These are phyloP conservation scores for Furnarius figulus DNA, from an alignment of 2,113 vertebrate genomes.

Conservation along the genomic window DNA sequence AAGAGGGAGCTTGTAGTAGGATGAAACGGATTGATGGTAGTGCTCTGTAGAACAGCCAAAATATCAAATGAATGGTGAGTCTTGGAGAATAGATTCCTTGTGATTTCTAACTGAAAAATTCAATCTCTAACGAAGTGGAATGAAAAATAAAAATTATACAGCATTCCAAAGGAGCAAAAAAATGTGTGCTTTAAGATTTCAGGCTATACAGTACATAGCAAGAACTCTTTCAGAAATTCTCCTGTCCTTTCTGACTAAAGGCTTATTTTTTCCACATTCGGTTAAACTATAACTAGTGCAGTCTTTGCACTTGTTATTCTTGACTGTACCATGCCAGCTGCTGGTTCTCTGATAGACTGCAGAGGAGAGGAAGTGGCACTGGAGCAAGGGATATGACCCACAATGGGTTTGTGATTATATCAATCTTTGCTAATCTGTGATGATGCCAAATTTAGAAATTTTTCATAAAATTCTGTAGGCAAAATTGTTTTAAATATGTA, in stretches of 20 bases:
- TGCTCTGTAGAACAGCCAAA: background rate
- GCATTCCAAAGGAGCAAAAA: background rate
- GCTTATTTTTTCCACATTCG: background rate
- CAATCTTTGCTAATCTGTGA: background rate
- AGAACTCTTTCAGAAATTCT: background rate
- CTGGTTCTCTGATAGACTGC: background rate
- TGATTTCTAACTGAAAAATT: background rate
- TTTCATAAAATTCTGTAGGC: background rate
- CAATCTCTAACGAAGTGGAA: background rate
- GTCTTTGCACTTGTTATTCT: background rate
- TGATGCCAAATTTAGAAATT: background rate
- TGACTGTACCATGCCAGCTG: background rate
- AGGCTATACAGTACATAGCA: rapidly evolving
- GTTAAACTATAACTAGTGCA: background rate
- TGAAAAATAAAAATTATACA: background rate
- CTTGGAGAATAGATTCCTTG: background rate
- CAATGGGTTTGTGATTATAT: background rate
- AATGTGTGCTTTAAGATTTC: background rate
- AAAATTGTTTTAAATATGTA: background rate
- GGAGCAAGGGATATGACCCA: background rate
- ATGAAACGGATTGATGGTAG: background rate
- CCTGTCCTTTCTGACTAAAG: background rate
- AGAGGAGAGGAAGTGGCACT: background rate
- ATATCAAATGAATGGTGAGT: background rate
- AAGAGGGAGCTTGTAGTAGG: background rate